Evolutionary conservation across 2,797 vertebrate genomes (phyloP), one percentile per base, ranked within the genome.

Genomic region (Smutsia temminckii): DNA sequence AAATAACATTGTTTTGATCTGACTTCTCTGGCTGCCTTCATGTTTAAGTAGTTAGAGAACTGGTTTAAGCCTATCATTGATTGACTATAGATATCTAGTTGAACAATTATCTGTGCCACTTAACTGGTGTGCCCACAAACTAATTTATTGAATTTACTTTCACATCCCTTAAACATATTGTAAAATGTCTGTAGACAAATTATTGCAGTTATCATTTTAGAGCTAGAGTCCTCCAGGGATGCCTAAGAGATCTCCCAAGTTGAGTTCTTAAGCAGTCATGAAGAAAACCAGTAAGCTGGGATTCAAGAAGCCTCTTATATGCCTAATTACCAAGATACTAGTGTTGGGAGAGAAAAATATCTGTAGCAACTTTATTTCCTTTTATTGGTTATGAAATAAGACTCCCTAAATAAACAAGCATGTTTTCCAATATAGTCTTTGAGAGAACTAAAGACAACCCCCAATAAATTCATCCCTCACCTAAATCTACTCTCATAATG

Each of bases 131-230:
- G 77, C 5, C 37, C 53, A 75, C 29, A 66, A 6, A 64, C 51
- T 71, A 75, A 78, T 59, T 69, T 78, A 37, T 2, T 84, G 10
- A 87, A 91, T 91, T 92, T 77, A 46, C n/a, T 64, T 87, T 94
- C 57, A 86, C 7, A 18, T 68, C 21, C 17, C 12, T 53, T 51
- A 40, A 80, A 66, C 0, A 0, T 68, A 46, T n/a, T n/a, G 49
- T 25, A 63, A 80, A 85, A 74, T 71, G 86, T 89, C 37, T 40
- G 27, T 29, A 93, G 32, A 40, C 25, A 59, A 61, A 32, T 75
- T 55, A 61, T 13, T 66, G 7, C 4, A 85, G 21, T 18, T 95
- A 25, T 74, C 20, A 53, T 85, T 92, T 94, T 63, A 66, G 42
- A 87, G 9, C 32, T 66, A 13, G 85, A 55, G 12, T 68, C n/a